These are phyloP conservation scores for Hippocampus zosterae DNA, from an alignment of 2,113 vertebrate species.

Conservation along the genomic window DNA sequence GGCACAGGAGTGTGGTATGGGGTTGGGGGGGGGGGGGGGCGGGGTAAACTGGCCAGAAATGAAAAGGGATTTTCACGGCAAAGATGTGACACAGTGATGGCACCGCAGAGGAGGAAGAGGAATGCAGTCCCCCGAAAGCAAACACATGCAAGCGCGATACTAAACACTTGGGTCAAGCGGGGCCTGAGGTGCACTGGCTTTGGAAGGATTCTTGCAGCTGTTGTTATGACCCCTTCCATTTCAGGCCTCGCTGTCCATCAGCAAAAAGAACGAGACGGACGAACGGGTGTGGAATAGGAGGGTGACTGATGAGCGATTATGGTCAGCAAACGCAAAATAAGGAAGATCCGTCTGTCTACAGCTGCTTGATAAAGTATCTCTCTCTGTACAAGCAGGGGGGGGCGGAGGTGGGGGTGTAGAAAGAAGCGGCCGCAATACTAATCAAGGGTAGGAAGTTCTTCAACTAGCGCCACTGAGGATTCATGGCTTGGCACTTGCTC, in stretches of 20 bases:
- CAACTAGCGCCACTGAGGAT: conserved; percentile 13
- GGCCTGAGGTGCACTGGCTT: conserved; percentile 37
- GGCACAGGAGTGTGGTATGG: conserved; percentile 47
- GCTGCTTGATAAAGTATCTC: conserved; percentile 26
- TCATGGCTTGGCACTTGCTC: conserved; percentile 30
- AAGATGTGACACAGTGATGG: conserved; percentile 50
- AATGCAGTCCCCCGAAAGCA: conserved; percentile 47
- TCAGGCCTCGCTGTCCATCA: conserved; percentile 47
- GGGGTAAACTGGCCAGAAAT: conserved; percentile 39
- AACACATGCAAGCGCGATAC: conserved; percentile 53
- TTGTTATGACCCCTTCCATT: conserved; percentile 63
- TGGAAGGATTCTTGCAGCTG: conserved; percentile 64
- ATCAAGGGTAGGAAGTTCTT: background rate
- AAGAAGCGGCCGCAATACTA: background rate
- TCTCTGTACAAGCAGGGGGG: conserved; percentile 6
- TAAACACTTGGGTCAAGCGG: conserved; percentile 38
- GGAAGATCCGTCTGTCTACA: conserved; percentile 12
- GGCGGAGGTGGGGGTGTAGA: background rate
- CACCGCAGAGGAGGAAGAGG: conserved; percentile 42
- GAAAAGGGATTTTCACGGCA: conserved; percentile 29
- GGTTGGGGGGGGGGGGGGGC: conserved; percentile 20
- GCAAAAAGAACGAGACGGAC: conserved; percentile 12
- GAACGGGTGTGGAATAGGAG: conserved; percentile 32
- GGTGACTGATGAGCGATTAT: conserved; percentile 41
- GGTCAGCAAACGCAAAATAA: conserved; percentile 29